Conservation (phyloP, 2,797 vertebrate genomes). For the Enteromius paludinosus region DNA sequence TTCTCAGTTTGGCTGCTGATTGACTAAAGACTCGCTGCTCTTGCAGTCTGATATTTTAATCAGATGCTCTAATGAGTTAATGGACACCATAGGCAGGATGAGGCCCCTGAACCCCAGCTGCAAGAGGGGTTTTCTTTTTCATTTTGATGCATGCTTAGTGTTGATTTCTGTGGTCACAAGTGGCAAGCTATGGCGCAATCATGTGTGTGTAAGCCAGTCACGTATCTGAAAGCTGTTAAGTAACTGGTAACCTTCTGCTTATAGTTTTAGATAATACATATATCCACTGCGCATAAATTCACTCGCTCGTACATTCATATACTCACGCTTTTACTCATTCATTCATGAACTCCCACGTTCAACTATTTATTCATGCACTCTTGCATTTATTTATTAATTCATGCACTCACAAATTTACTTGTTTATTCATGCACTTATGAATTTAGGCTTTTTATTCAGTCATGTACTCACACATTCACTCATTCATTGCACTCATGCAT, state of each 20-base stretch:
- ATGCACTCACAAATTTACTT: background rate
- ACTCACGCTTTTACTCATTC: background rate
- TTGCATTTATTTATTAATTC: background rate
- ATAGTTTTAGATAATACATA: background rate
- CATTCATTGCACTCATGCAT: background rate
- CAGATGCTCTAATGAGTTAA: slow-evolving; percentile 27
- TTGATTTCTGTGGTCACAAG: slow-evolving; percentile 9
- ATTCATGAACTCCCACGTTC: background rate
- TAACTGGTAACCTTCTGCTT: background rate
- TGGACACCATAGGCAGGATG: slow-evolving; percentile 21
- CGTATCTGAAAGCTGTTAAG: background rate
- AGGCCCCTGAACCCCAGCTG: background rate
- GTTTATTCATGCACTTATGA: background rate
- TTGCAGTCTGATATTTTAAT: slow-evolving; percentile 41
- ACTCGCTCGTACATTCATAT: background rate
- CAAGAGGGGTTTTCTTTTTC: slow-evolving; percentile 8
- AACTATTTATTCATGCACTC: background rate
- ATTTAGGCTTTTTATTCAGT: too few relatives aligned
- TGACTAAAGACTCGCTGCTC: slow-evolving; percentile 16
- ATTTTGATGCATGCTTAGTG: slow-evolving; percentile 23
- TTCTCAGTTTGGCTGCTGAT: slow-evolving; percentile 15
- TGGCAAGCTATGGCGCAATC: background rate
- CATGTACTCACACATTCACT: too few relatives aligned
- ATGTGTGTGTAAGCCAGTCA: background rate
- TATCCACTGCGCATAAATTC: background rate